Evolutionary conservation across 2,797 vertebrate genomes (phyloP), one percentile per base, ranked within the genome.

Genomic region (Typhlichthys eigenmanni): DNA sequence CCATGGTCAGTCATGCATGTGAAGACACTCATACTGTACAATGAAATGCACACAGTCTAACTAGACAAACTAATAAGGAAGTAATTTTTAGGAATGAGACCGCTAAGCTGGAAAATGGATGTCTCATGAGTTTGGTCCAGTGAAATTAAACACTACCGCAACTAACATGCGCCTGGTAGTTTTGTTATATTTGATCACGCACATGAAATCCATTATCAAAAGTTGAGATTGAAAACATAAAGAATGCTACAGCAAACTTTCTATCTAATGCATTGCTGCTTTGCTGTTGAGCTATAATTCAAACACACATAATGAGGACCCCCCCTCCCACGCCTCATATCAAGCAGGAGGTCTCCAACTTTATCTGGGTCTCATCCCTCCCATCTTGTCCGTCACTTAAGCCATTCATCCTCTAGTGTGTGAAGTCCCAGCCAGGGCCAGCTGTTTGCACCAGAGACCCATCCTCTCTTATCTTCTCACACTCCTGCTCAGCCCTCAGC

Each of bases 381-480:
- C 62, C 11, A 63, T 48, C 52, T 8, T 56, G 49, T 55, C 14
- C 45, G 46, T 53, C 17, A n/a, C 24, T 29, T 48, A 61, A 43
- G 73, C 55, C 65, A 3, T 80, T 69, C 54, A 67, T 79, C 71
- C 62, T 66, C 61, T 55, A 55, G 78, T 86, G 68, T 85, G 45
- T 81, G 75, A 87, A 86, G 78, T 71, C 67, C 10, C 45, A 60
- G 80, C 78, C 83, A 86, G 77, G 55, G 87, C 84, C 92, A 92
- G 87, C 89, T 90, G 90, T 88, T 90, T 77, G 83, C 88, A 86
- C 75, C 47, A 45, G 38, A 59, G 71, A 80, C 69, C 64, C 70
- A 68, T 78, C 71, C 72, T 66, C 75, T 75, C 69, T 71, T 59
- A 80, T 81, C 64, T 84, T 81, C 78, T 85, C 83, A 84, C 80